A percentile compares a stretch with the other conserved stretches of the same genome.
Conservation (phyloP, 2,113 vertebrate genomes). For the Aphyosemion australe region DNA sequence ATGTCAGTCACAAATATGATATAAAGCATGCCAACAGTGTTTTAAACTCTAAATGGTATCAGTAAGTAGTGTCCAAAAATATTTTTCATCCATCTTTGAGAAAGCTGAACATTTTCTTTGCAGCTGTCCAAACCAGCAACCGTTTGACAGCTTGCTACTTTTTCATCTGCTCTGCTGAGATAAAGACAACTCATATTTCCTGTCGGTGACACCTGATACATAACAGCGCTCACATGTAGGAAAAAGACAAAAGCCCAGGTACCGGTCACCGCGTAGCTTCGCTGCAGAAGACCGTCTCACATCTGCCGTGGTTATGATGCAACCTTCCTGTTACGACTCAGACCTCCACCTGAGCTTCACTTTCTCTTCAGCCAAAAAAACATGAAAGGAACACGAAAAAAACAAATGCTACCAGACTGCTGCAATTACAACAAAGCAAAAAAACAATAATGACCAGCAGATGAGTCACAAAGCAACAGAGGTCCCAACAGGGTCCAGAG, state of each 20-base stretch:
- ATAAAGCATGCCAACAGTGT: not conserved
- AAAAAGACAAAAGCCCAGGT: conserved; percentile 14
- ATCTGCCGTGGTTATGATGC: conserved; percentile 42
- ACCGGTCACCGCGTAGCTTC: conserved; percentile 30
- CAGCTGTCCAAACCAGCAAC: conserved; percentile 19
- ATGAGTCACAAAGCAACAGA: conserved; percentile 68
- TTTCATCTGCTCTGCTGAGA: conserved; percentile 25
- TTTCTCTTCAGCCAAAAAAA: conserved; percentile 65
- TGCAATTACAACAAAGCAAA: conserved; percentile 67
- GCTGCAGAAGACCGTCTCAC: conserved; percentile 19
- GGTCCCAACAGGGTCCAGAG: conserved; percentile 22
- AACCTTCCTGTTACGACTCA: conserved; percentile 38
- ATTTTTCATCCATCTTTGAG: too few relatives aligned
- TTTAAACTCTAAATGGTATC: too few relatives aligned
- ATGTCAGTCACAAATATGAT: not conserved
- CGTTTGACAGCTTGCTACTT: conserved; percentile 38
- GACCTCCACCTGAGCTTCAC: conserved; percentile 44
- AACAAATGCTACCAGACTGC: conserved; percentile 66
- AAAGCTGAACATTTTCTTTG: not conserved
- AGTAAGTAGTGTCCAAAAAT: too few relatives aligned
- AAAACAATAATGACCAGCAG: conserved; percentile 66
- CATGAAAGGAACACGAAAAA: conserved; percentile 71
- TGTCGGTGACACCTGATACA: conserved; percentile 50
- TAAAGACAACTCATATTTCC: conserved; percentile 54
- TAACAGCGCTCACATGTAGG: not conserved